A percentile compares a stretch with the other conserved stretches of the same genome.
phyloP scores from a whole-genome alignment of 2,797 vertebrate genomes.

The Pangasius larnaudii region DNA sequence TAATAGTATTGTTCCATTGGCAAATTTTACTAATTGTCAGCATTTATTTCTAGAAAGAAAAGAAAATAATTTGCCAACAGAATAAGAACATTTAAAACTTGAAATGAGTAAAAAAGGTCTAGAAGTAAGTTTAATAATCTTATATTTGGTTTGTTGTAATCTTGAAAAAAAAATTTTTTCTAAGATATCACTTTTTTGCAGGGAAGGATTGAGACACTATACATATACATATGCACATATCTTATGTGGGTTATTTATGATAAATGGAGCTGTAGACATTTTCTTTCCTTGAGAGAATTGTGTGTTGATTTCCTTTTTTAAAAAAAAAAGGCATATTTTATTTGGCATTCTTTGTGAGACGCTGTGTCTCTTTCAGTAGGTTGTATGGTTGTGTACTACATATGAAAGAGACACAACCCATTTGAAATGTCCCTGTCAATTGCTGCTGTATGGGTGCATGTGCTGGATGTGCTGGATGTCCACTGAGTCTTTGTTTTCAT shows the following conservation, averaged over 20 bases:
- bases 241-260: not conserved
- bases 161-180: too few relatives aligned
- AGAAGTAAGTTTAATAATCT: not conserved
- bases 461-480: slow-evolving; percentile 14
- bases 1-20: not conserved
- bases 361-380: not conserved
- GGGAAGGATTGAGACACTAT: not conserved
- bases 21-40: not conserved
- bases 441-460: slow-evolving; percentile 9
- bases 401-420: slow-evolving; percentile 18
- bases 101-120: not conserved
- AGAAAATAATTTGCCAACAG: not conserved
- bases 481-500: slow-evolving; percentile 36
- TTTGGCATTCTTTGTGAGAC: not conserved
- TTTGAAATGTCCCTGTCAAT: slow-evolving; percentile 4
- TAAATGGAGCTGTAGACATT: not conserved
- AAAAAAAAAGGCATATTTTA: not conserved
- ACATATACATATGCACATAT: not conserved
- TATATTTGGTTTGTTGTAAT: not conserved
- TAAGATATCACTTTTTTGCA: not conserved
- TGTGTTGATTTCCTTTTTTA: not conserved
- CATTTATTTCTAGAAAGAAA: not conserved
- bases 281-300: not conserved
- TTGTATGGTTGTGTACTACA: not conserved
- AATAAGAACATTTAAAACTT: not conserved